Evolutionary conservation across 2,113 vertebrate genomes (phyloP).

Genomic region (Ammodramus savannarum): DNA sequence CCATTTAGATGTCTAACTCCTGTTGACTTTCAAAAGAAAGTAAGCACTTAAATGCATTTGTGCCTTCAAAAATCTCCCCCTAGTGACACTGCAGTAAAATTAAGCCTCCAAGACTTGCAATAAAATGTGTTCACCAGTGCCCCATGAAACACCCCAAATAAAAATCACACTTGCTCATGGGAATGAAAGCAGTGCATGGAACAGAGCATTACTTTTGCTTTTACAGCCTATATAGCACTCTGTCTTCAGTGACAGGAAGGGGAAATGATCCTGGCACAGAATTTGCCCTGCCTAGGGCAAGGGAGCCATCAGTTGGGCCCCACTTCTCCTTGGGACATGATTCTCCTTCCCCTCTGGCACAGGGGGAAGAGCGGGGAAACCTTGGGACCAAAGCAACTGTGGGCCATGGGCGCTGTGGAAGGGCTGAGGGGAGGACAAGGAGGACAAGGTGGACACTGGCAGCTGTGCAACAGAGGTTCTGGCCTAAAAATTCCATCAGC

Average conservation of each 20-base stretch:
- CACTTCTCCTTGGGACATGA: neutral
- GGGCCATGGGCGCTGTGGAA: neutral
- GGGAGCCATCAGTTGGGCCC: neutral
- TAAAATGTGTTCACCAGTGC: neutral
- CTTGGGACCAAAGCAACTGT: neutral
- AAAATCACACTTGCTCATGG: neutral
- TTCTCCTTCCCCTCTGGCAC: neutral
- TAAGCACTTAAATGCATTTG: neutral
- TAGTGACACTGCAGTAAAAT: conserved; percentile 33
- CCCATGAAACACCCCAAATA: neutral
- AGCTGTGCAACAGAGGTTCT: neutral
- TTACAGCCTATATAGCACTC: neutral
- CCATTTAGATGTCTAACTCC: neutral
- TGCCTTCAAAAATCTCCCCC: conserved; percentile 38
- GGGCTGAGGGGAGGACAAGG: neutral
- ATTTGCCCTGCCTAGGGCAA: neutral
- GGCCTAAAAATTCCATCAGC: neutral
- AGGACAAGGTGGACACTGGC: neutral
- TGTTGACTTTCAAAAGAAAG: conserved; percentile 16
- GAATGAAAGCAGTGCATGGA: neutral
- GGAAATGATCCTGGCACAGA: neutral
- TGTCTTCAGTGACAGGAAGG: neutral
- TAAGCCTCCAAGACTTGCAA: neutral
- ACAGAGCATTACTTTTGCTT: neutral
- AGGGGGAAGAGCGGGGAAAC: neutral